A percentile compares a stretch with the other conserved stretches of the same genome.
Evolutionary conservation across 2,113 vertebrate species (phyloP).

Genomic region (Tupaia chinensis): DNA sequence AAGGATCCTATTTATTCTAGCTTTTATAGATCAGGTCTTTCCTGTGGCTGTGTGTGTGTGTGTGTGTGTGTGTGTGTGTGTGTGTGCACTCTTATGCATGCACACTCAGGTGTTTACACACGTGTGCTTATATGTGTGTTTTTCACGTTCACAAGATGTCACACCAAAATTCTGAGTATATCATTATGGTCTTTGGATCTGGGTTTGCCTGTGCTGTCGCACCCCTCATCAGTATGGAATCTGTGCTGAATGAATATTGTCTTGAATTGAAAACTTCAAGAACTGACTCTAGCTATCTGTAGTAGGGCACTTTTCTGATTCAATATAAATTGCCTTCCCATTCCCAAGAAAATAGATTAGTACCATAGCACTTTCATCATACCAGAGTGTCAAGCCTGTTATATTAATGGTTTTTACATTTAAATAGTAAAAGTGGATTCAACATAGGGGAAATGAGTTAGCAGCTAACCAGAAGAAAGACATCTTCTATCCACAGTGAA

Average conservation of each 20-base stretch:
- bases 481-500: constrained; percentile 11
- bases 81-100: not conserved
- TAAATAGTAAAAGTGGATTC: constrained; percentile 43
- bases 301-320: constrained; percentile 30
- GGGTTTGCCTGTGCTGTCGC: not conserved
- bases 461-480: constrained; percentile 49
- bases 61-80: not conserved
- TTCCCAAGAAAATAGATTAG: constrained; percentile 48
- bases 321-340: constrained; percentile 57
- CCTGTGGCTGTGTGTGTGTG: not conserved
- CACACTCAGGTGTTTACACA: too few relatives aligned
- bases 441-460: constrained; percentile 35
- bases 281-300: not conserved
- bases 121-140: not conserved
- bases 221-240: not conserved
- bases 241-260: not conserved
- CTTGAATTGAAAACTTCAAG: not conserved
- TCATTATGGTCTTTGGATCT: not conserved
- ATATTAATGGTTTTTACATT: constrained; percentile 59
- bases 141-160: not conserved
- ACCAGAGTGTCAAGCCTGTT: constrained; percentile 31
- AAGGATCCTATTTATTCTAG: not conserved
- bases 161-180: not conserved
- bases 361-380: constrained; percentile 57
- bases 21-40: not conserved